Evolutionary conservation across 2,888 invertebrate species (phyloP).

Genomic region (Cheilosia pagana): DNA sequence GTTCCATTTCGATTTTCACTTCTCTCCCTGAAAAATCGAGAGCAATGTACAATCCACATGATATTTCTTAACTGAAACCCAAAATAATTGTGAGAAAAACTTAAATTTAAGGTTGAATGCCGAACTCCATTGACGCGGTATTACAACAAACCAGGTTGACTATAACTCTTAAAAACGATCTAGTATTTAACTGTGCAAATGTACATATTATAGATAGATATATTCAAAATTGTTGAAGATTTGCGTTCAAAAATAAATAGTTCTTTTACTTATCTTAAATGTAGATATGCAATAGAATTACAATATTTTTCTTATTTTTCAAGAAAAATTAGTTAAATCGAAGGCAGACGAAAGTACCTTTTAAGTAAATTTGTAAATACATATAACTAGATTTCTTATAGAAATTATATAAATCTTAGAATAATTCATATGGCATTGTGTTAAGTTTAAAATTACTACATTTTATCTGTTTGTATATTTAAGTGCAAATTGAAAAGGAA

Average conservation of each 20-base stretch:
- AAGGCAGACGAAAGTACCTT: conserved; percentile 45
- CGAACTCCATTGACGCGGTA: conserved; percentile 22
- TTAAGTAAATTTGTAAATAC: conserved; percentile 37
- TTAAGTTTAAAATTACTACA: conserved; percentile 41
- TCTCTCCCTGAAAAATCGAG: not conserved
- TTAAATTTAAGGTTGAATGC: not conserved
- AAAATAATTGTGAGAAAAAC: not conserved
- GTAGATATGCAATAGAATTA: conserved; percentile 10
- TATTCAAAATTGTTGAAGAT: conserved; percentile 38
- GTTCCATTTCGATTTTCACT: not conserved
- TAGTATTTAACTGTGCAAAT: conserved; percentile 47
- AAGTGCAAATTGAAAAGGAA: conserved; percentile 10
- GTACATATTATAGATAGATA: conserved; percentile 63
- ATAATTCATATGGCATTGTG: conserved; percentile 4
- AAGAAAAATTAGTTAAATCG: conserved; percentile 25
- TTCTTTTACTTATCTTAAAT: not conserved
- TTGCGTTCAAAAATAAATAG: conserved; percentile 1
- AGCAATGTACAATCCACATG: not conserved
- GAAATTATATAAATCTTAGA: conserved; percentile 11
- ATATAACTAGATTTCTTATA: conserved; percentile 23
- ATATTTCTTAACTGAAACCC: conserved; percentile 2
- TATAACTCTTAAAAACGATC: conserved; percentile 8
- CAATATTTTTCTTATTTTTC: conserved; percentile 35
- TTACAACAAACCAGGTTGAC: conserved; percentile 22
- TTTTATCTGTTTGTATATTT: not conserved